Percentiles rank a stretch among this genome's conserved stretches.
Conservation (phyloP, 2,113 vertebrate genomes). For the Trematomus loennbergii region DNA sequence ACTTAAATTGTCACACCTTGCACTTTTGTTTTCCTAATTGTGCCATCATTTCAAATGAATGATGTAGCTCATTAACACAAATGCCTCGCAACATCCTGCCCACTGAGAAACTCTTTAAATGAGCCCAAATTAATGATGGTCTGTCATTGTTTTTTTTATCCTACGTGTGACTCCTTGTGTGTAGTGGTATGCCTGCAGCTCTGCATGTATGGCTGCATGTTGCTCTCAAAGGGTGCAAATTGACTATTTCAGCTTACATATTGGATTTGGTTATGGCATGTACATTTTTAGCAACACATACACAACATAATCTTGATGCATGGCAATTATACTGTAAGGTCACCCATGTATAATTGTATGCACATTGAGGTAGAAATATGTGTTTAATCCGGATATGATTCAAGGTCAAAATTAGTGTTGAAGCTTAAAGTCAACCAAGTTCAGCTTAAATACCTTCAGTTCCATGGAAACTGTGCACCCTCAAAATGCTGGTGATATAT, state of each 20-base stretch:
- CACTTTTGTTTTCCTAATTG: conserved; percentile 89
- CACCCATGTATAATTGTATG: neutral
- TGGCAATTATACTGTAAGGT: neutral
- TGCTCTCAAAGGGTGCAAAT: neutral
- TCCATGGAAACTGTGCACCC: neutral
- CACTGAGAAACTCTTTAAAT: conserved; percentile 83
- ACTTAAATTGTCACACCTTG: conserved; percentile 89
- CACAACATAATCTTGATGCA: neutral
- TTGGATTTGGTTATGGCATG: conserved; percentile 32
- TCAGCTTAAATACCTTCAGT: neutral
- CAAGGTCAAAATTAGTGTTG: conserved; percentile 3
- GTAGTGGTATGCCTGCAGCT: conserved; percentile 29
- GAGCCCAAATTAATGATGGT: conserved; percentile 84
- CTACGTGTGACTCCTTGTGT: conserved; percentile 40
- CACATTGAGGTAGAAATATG: neutral
- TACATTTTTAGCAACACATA: conserved; percentile 23
- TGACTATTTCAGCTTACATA: conserved; percentile 27
- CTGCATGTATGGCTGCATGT: conserved; percentile 20
- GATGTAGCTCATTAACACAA: conserved; percentile 87
- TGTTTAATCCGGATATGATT: neutral
- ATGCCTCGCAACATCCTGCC: conserved; percentile 83
- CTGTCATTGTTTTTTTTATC: conserved; percentile 52
- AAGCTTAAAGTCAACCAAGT: neutral
- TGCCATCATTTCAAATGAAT: conserved; percentile 86
- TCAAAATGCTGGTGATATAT: neutral